phyloP scores from a whole-genome alignment of 1,140 invertebrate species.

The Drosophila baimaii region DNA sequence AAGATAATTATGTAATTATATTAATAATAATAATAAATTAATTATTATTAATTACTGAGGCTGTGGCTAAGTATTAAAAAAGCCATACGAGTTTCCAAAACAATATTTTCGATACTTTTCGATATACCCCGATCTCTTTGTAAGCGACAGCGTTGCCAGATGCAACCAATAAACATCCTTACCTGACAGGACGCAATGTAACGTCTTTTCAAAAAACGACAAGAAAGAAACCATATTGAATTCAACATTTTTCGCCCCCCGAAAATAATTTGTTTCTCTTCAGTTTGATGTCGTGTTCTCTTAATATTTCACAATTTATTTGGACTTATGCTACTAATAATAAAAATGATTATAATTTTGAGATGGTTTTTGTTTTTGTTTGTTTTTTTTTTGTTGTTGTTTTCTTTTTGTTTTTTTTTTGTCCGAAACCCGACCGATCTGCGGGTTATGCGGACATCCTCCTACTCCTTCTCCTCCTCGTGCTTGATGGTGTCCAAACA shows the following conservation, averaged over 20 bases:
- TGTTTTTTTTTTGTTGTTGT: slow-evolving; percentile 2
- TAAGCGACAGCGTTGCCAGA: slow-evolving; percentile 1
- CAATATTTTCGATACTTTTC: not conserved
- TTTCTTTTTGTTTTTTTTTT: slow-evolving; percentile 15
- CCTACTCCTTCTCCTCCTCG: no score
- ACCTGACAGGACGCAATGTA: not conserved
- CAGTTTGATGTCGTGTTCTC: slow-evolving; percentile 55
- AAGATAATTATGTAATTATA: no score
- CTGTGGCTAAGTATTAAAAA: not conserved
- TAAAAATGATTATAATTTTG: slow-evolving; percentile 81
- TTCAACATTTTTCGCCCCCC: not conserved
- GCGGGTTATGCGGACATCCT: slow-evolving; percentile 11
- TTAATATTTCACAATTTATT: slow-evolving; percentile 82
- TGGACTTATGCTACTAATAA: slow-evolving; percentile 74
- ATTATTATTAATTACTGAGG: no score
- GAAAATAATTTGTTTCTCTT: slow-evolving; percentile 8
- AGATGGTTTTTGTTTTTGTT: slow-evolving; percentile 56
- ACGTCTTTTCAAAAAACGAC: not conserved
- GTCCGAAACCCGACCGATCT: slow-evolving; percentile 23
- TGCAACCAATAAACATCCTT: not conserved
- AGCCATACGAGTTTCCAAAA: not conserved
- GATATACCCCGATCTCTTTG: not conserved
- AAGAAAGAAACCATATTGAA: not conserved
- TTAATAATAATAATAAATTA: no score
- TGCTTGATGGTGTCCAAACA: slow-evolving; percentile 8